Evolutionary conservation across 1,140 invertebrate genomes (phyloP).

Genomic region (Bathynomus jamesi): DNA sequence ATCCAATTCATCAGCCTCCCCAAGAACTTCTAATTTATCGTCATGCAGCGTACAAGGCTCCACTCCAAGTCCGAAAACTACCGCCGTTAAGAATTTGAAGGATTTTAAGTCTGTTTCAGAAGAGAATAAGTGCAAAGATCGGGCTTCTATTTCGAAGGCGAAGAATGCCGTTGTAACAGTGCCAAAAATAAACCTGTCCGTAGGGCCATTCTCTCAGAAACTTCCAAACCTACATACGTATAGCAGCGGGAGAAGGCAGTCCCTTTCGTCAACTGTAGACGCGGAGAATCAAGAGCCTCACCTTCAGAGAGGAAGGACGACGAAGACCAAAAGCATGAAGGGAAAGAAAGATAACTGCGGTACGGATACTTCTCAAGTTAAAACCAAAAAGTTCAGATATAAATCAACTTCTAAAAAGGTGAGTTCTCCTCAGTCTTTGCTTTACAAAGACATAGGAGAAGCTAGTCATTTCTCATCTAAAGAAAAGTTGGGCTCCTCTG

Average conservation of each 20-base stretch:
- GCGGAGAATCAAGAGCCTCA: neutral
- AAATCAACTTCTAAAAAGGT: neutral
- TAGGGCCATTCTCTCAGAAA: neutral
- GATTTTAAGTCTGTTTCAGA: neutral
- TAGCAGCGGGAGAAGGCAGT: neutral
- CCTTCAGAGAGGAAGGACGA: neutral
- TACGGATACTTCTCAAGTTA: neutral
- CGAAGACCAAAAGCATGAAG: neutral
- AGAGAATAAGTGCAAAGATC: neutral
- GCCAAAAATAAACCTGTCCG: neutral
- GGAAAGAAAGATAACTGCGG: neutral
- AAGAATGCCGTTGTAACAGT: neutral
- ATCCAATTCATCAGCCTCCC: neutral
- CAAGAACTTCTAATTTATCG: neutral
- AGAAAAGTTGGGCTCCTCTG: neutral
- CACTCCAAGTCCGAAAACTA: neutral
- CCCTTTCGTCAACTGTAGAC: neutral
- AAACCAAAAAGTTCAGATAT: neutral
- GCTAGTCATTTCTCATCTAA: neutral
- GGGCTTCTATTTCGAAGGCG: neutral
- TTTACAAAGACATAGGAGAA: neutral
- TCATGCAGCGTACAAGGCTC: neutral
- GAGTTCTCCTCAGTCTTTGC: neutral
- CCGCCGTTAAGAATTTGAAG: neutral
- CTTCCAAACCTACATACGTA: neutral